phyloP scores from a whole-genome alignment of 2,888 invertebrate genomes.

The Sarcophaga subvicina region DNA sequence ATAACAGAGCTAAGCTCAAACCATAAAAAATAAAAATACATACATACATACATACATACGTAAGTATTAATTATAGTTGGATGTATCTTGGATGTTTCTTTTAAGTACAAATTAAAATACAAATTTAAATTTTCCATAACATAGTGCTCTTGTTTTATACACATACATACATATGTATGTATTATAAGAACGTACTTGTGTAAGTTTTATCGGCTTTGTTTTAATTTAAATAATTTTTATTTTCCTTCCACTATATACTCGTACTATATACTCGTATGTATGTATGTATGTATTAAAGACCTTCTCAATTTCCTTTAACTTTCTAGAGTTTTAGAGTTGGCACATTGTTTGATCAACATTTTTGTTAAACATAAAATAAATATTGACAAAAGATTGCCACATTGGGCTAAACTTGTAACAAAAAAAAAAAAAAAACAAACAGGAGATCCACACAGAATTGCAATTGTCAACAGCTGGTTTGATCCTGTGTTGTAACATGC shows the following conservation, averaged over 20 bases:
- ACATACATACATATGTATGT: too few relatives aligned
- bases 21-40: background rate
- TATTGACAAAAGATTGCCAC: conserved; percentile 76
- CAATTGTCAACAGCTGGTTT: conserved; percentile 61
- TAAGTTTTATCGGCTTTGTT: too few relatives aligned
- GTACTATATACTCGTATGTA: background rate
- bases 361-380: conserved; percentile 76
- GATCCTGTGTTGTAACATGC: conserved; percentile 46
- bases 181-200: too few relatives aligned
- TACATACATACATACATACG: too few relatives aligned
- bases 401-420: conserved; percentile 49
- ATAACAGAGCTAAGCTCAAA: background rate
- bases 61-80: too few relatives aligned
- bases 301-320: background rate
- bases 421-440: background rate
- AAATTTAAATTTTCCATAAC: too few relatives aligned
- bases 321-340: conserved; percentile 30
- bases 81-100: too few relatives aligned
- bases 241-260: too few relatives aligned
- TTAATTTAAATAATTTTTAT: too few relatives aligned
- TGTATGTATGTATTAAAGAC: background rate
- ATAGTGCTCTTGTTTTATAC: too few relatives aligned
- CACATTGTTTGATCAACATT: conserved; percentile 51
- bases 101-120: too few relatives aligned
- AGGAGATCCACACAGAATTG: conserved; percentile 36